A percentile compares a stretch with the other conserved stretches of the same genome.
These are phyloP conservation scores for Pristionchus fissidentatus DNA, from an alignment of 2,888 invertebrate species.

Conservation along the genomic window DNA sequence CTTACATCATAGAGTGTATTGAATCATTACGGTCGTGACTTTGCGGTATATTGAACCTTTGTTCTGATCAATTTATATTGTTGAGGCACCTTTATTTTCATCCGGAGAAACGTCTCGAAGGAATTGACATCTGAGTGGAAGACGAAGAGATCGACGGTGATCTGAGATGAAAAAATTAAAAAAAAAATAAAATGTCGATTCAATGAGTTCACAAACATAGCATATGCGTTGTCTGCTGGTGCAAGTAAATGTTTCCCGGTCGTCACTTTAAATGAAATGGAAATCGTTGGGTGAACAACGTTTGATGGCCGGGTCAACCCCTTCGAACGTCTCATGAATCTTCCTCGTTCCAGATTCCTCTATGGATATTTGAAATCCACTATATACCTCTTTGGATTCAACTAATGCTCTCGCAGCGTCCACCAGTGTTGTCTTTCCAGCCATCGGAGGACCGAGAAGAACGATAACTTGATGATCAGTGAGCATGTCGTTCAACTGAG, in stretches of 20 bases:
- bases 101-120: neutral
- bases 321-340: too few species aligned
- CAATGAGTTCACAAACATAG: neutral
- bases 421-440: slow-evolving; percentile 21
- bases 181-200: neutral
- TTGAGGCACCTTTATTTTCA: slow-evolving; percentile 32
- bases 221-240: neutral
- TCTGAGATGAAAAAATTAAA: neutral
- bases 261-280: too few species aligned
- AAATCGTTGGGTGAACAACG: too few species aligned
- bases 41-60: too few species aligned
- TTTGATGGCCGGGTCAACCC: too few species aligned
- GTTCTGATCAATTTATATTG: too few species aligned
- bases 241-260: neutral
- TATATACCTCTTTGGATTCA: slow-evolving; percentile 1
- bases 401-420: slow-evolving; percentile 29
- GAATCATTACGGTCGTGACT: too few species aligned
- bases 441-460: slow-evolving; percentile 45
- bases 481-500: neutral
- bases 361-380: neutral
- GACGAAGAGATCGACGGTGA: slow-evolving; percentile 4
- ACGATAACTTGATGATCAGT: neutral
- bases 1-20: too few species aligned
- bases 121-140: slow-evolving; percentile 43
- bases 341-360: neutral